Evolutionary conservation across 2,888 invertebrate genomes (phyloP).

Genomic region (Crocallis elinguaria): DNA sequence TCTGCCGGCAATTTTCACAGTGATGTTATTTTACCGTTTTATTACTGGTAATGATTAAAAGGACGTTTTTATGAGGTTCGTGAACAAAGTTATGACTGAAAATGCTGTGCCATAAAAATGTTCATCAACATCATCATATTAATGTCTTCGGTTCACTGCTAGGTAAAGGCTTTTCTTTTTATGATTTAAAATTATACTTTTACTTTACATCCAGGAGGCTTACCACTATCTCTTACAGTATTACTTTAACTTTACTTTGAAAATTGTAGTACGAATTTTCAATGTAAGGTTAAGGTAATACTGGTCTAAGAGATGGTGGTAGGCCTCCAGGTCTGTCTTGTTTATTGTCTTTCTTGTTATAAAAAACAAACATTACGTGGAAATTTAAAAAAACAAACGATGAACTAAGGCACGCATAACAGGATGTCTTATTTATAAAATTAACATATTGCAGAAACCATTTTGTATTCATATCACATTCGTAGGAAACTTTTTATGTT

Average conservation of each 20-base stretch:
- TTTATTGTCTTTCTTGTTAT: neutral
- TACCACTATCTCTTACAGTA: too few relatives aligned
- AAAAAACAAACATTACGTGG: neutral
- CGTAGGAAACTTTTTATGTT: conserved; percentile 19
- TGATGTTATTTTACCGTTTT: conserved; percentile 10
- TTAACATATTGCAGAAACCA: conserved; percentile 14
- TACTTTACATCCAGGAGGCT: too few relatives aligned
- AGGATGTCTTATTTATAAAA: conserved; percentile 4
- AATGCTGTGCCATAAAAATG: neutral
- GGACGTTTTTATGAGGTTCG: conserved; percentile 7
- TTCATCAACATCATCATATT: neutral
- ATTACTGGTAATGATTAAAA: conserved; percentile 20
- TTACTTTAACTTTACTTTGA: too few relatives aligned
- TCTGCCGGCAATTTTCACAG: conserved; percentile 8
- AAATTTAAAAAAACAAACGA: neutral
- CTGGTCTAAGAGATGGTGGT: too few relatives aligned
- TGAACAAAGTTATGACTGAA: neutral
- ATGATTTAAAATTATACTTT: too few relatives aligned
- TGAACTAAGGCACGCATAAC: neutral
- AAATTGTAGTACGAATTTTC: too few relatives aligned
- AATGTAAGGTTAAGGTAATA: too few relatives aligned
- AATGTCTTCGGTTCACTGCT: too few relatives aligned
- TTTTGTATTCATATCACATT: conserved; percentile 23
- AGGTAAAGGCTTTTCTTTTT: too few relatives aligned
- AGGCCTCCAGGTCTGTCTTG: too few relatives aligned